phyloP scores from a whole-genome alignment of 2,797 vertebrate genomes.

The Zenarchopterus dispar region DNA sequence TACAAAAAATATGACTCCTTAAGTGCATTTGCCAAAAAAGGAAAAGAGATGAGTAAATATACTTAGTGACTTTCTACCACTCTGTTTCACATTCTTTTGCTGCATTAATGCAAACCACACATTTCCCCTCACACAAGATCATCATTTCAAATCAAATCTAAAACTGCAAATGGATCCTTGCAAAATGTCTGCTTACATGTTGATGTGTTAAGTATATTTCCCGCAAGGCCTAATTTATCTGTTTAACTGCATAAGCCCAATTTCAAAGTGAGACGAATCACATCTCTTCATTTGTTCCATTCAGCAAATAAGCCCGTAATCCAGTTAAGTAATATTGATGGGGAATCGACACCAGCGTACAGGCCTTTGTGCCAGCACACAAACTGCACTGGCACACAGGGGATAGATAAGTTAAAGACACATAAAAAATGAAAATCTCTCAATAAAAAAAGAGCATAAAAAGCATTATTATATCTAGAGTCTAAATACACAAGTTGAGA shows the following conservation, averaged over 20 bases:
- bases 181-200: conserved; percentile 1
- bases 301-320: conserved; percentile 1
- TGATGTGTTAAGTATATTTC: conserved; percentile 5
- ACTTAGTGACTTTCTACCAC: too few relatives aligned
- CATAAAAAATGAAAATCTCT: neutral
- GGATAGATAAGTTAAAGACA: neutral
- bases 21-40: too few relatives aligned
- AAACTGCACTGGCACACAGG: neutral
- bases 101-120: neutral
- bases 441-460: neutral
- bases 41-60: too few relatives aligned
- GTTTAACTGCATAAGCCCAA: conserved; percentile 7
- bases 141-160: conserved; percentile 16
- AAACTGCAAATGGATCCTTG: conserved; percentile 11
- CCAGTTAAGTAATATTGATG: too few relatives aligned
- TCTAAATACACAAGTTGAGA: too few relatives aligned
- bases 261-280: neutral
- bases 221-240: neutral
- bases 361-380: neutral
- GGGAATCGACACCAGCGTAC: too few relatives aligned
- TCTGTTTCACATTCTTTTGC: too few relatives aligned
- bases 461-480: too few relatives aligned
- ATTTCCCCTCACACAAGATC: neutral
- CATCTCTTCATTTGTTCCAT: neutral
- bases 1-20: too few relatives aligned